Base-by-base conservation (phyloP, 2,113 vertebrate species). In the Passerina amoena region DNA sequence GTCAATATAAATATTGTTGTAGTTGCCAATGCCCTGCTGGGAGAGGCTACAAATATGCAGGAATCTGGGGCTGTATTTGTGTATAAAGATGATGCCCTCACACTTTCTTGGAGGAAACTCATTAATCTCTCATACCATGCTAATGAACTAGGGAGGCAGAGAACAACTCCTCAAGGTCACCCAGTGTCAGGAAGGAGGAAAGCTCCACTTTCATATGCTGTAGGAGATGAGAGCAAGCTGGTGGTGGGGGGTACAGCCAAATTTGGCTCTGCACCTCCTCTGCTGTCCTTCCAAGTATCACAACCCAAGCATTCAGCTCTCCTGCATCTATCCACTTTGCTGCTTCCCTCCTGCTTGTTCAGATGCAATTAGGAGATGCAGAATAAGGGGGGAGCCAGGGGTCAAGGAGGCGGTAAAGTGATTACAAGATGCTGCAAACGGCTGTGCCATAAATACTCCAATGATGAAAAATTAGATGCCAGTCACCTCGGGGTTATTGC, bases 361-460 rank as follows among this genome's bases (percentile, higher is more conserved):
- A 38, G 83, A 95, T 91, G 79, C 82, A 82, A 90, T 96, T 73
- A 90, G 79, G 83, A 64, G 88, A 94, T 78, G 65, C 54, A 83
- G 92, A 82, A 82, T 66, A 86, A 88, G 95, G 93, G 93, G 82
- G 73, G 88, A 93, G 91, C 80, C 90, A 69, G 79, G 72, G 79
- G 85, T 96, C 69, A 83, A 90, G 83, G 96, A 69, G 82, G 83
- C 22, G 1, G 94, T 82, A 89, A 95, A 91, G 91, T 80, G 78
- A 94, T 97, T 97, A 95, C 90, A 93, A 94, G 96, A 78, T 56
- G 38, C 91, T 92, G 88, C 93, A 85, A 64, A 63, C 21, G 75
- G 71, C 90, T 51, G 20, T 51, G n/a, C 68, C 95, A 77, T 89
- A 86, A 92, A 90, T 88, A 82, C 73, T 95, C 48, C 30, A 57